phyloP scores from a whole-genome alignment of 2,113 vertebrate genomes.

The Promerops cafer region DNA sequence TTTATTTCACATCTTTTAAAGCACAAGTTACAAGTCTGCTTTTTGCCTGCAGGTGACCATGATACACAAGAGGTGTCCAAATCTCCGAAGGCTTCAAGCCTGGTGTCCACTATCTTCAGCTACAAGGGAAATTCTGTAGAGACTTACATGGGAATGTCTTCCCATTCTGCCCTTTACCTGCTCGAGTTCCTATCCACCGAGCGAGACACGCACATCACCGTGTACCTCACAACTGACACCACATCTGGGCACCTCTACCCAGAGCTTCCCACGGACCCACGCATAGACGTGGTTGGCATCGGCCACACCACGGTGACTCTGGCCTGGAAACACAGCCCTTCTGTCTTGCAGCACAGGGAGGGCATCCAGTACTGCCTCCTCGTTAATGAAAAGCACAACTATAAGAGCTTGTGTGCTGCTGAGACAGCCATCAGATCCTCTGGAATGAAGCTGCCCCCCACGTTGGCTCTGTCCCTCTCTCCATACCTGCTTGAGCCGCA shows the following conservation, averaged over 20 bases:
- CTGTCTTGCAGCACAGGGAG: constrained; percentile 58
- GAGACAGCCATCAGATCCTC: constrained; percentile 55
- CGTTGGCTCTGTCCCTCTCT: constrained; percentile 14
- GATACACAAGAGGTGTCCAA: background rate
- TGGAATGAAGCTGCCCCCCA: constrained; percentile 3
- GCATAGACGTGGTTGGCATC: constrained; percentile 73
- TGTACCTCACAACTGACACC: constrained; percentile 75
- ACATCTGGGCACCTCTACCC: constrained; percentile 75
- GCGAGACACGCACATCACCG: constrained; percentile 73
- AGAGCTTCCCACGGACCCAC: constrained; percentile 77
- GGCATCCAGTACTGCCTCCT: constrained; percentile 83
- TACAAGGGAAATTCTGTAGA: constrained; percentile 79
- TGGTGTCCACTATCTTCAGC: constrained; percentile 73
- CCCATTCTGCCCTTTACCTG: constrained; percentile 77
- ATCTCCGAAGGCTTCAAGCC: constrained; percentile 61
- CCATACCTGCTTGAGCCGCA: constrained; percentile 21
- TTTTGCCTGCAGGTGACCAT: constrained; percentile 29
- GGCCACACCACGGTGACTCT: constrained; percentile 85
- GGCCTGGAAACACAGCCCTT: constrained; percentile 82
- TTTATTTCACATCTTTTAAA: background rate
- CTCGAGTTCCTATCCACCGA: constrained; percentile 77
- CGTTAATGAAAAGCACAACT: constrained; percentile 80
- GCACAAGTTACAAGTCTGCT: background rate
- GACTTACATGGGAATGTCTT: constrained; percentile 74
- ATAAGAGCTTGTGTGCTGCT: constrained; percentile 81